These are phyloP conservation scores for Nasonia oneida DNA, from an alignment of 2,888 invertebrate genomes.

Conservation along the genomic window DNA sequence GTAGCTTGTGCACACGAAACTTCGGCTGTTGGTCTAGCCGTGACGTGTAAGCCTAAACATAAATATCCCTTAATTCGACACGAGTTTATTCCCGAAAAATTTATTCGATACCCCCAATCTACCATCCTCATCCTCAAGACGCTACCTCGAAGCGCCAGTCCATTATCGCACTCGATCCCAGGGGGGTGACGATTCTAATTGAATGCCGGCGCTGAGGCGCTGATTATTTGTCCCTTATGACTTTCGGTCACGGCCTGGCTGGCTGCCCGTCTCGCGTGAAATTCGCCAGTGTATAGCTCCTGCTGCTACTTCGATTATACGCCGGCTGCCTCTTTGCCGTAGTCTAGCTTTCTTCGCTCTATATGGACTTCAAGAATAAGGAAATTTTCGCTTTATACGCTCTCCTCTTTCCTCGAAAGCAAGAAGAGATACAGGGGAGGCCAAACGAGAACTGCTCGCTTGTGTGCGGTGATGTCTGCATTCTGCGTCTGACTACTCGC, in stretches of 20 bases:
- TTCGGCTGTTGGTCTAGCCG: neutral
- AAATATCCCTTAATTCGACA: neutral
- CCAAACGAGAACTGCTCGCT: neutral
- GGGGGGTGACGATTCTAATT: constrained; percentile 56
- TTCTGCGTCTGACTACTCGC: neutral
- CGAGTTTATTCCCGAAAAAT: neutral
- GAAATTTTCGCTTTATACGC: neutral
- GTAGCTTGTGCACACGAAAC: neutral
- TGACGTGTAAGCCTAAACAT: neutral
- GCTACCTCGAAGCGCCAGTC: neutral
- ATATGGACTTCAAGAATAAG: neutral
- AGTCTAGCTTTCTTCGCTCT: neutral
- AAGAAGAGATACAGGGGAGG: no score
- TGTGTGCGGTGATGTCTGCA: neutral
- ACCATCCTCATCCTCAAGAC: neutral
- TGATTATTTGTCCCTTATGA: constrained; percentile 54
- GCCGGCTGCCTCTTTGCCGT: neutral
- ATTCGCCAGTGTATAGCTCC: constrained; percentile 11
- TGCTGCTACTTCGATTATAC: neutral
- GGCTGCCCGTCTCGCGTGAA: constrained; percentile 39
- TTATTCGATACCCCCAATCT: neutral
- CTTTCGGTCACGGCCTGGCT: constrained; percentile 15
- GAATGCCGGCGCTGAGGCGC: constrained; percentile 29
- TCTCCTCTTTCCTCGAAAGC: no score
- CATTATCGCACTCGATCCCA: constrained; percentile 18